Conservation (phyloP, 1,140 invertebrate species). For the Drosophila arawakana region DNA sequence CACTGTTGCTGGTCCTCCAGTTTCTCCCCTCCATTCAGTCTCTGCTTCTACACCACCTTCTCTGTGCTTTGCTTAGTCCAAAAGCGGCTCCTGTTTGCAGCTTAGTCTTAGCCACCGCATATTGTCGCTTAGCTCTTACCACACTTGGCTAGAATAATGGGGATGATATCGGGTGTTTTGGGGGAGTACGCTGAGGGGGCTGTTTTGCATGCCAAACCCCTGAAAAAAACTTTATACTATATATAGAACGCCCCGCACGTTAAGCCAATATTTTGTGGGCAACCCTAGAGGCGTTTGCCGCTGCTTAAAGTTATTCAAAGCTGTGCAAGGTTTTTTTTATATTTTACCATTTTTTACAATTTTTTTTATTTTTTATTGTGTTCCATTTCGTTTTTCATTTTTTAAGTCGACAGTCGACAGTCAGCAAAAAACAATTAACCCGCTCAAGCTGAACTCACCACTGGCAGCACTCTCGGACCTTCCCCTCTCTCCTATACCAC, state of each 20-base stretch:
- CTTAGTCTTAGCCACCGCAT: slow-evolving; percentile 54
- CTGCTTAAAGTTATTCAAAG: slow-evolving; percentile 76
- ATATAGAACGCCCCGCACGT: slow-evolving; percentile 60
- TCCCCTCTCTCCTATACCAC: background rate
- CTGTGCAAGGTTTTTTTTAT: slow-evolving; percentile 48
- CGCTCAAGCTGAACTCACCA: slow-evolving; percentile 42
- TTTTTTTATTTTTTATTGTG: slow-evolving; percentile 28
- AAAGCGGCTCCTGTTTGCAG: slow-evolving; percentile 1
- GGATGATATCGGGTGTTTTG: background rate
- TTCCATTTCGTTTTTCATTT: slow-evolving; percentile 27
- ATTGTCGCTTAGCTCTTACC: slow-evolving; percentile 50
- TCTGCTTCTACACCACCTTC: background rate
- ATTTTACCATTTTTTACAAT: slow-evolving; percentile 22
- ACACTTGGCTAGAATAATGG: slow-evolving; percentile 5
- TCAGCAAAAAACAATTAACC: slow-evolving; percentile 73
- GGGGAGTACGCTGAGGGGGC: slow-evolving; percentile 4
- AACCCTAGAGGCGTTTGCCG: slow-evolving; percentile 23
- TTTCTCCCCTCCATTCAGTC: background rate
- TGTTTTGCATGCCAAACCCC: slow-evolving; percentile 39
- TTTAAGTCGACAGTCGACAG: slow-evolving; percentile 36
- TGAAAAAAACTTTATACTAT: slow-evolving; percentile 41
- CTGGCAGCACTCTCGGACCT: background rate
- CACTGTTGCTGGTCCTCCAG: background rate
- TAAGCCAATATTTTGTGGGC: slow-evolving; percentile 76
- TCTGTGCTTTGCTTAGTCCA: background rate